Evolutionary conservation across 1,140 invertebrate genomes (phyloP), one percentile per base, ranked within the genome.

Genomic region (Campoletis sonorensis): DNA sequence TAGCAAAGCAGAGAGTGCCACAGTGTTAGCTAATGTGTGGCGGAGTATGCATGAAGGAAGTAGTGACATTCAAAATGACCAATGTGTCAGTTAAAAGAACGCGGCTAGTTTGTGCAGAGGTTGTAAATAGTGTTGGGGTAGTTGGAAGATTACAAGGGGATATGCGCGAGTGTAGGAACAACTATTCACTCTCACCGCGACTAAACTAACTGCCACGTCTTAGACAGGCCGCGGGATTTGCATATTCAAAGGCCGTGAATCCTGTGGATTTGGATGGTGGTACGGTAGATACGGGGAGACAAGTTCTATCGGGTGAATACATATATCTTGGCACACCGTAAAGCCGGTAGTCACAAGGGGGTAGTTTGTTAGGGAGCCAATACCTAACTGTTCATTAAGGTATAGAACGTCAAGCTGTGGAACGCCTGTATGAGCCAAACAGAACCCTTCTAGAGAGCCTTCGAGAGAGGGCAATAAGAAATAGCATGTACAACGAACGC

Each of bases 161-260:
- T 73, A 51, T 72, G 77, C 78, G 61, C 51, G 45, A 51, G 30
- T 58, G 33, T 49, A 40, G n/a, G 16, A 27, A 21, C 49, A 64
- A 82, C 49, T 82, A 79, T 80, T 80, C 58, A 80, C 72, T 82
- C 78, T 71, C 61, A 37, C 79, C 58, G 80, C 81, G 82, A 84
- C 83, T 84, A 83, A 84, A 85, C 84, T 87, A 87, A 86, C 82
- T 85, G 84, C 79, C 82, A 79, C 81, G 85, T 89, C 87, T 87
- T 85, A 88, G 84, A 86, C 85, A 86, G 86, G 81, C 82, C 80
- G 81, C 83, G 80, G 23, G 61, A 88, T 89, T 88, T 88, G 87
- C 87, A 89, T 89, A 89, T 89, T 88, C 87, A 88, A 87, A 87
- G 84, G 85, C 73, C 80, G 84, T 84, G 86, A 86, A 88, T 89